Evolutionary conservation across 2,797 vertebrate species (phyloP).

Genomic region (Otolemur crassicaudatus): DNA sequence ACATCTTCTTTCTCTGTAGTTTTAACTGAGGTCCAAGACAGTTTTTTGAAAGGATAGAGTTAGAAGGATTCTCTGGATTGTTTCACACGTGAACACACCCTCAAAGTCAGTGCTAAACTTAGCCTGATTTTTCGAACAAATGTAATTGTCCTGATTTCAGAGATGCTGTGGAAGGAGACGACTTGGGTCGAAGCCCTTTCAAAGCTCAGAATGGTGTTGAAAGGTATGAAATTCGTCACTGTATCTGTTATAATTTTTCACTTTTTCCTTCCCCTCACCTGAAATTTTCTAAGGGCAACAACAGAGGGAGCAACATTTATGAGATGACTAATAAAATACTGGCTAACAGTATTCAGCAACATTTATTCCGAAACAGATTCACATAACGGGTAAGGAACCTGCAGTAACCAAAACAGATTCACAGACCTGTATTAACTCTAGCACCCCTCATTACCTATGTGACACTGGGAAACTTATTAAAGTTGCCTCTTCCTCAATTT

Average conservation of each 20-base stretch:
- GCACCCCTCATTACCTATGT: background rate
- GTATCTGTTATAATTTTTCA: background rate
- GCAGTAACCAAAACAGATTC: background rate
- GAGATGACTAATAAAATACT: background rate
- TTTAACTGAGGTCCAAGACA: background rate
- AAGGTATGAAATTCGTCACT: background rate
- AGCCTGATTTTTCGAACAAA: background rate
- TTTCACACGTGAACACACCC: background rate
- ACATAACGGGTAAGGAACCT: background rate
- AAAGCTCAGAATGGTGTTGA: rapidly evolving
- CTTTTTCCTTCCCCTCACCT: background rate
- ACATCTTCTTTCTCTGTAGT: background rate
- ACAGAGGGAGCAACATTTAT: background rate
- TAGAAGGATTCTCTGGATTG: background rate
- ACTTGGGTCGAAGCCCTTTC: background rate
- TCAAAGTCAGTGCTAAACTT: background rate
- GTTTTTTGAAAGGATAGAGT: background rate
- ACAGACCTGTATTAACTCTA: background rate
- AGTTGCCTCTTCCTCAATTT: background rate
- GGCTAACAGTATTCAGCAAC: background rate
- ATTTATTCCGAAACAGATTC: background rate
- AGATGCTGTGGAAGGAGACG: background rate
- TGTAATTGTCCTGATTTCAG: background rate
- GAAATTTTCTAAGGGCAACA: background rate
- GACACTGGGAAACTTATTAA: background rate